phyloP scores from a whole-genome alignment of 2,888 invertebrate species.

The Amphipyra tragopoginis region DNA sequence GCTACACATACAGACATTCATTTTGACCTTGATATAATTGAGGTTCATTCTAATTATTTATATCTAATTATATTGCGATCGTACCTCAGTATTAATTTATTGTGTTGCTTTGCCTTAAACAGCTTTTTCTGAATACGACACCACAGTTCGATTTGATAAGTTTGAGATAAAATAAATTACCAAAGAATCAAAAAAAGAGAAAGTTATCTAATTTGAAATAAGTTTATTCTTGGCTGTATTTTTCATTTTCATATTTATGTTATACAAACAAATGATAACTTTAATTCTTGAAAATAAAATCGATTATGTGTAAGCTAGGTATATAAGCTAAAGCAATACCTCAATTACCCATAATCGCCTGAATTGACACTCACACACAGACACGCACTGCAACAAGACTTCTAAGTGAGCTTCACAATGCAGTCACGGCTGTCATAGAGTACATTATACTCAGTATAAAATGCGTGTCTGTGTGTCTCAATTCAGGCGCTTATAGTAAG shows the following conservation, averaged over 20 bases:
- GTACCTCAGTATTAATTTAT: conserved; percentile 69
- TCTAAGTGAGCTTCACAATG: too few relatives aligned
- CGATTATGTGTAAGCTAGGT: too few relatives aligned
- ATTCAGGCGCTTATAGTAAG: too few relatives aligned
- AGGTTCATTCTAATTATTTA: conserved; percentile 56
- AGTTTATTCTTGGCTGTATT: not conserved
- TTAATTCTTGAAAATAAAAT: not conserved
- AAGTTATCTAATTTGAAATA: conserved; percentile 15
- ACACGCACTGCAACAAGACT: too few relatives aligned
- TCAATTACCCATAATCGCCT: too few relatives aligned
- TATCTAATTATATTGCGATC: conserved; percentile 48
- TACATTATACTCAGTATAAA: too few relatives aligned
- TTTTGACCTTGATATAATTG: conserved; percentile 62
- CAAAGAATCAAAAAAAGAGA: conserved; percentile 20
- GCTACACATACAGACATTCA: conserved; percentile 25
- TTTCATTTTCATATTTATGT: not conserved
- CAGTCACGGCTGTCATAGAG: too few relatives aligned
- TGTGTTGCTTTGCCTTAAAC: conserved; percentile 50
- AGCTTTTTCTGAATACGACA: conserved; percentile 44
- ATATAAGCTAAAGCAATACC: too few relatives aligned
- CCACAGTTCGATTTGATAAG: conserved; percentile 7
- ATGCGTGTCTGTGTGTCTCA: too few relatives aligned
- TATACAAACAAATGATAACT: not conserved
- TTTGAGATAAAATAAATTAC: conserved; percentile 2
- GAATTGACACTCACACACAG: too few relatives aligned